Evolutionary conservation across 37 sponge, comb jelly and placozoan species (phyloP).

Genomic region (Beroe forskalii): DNA sequence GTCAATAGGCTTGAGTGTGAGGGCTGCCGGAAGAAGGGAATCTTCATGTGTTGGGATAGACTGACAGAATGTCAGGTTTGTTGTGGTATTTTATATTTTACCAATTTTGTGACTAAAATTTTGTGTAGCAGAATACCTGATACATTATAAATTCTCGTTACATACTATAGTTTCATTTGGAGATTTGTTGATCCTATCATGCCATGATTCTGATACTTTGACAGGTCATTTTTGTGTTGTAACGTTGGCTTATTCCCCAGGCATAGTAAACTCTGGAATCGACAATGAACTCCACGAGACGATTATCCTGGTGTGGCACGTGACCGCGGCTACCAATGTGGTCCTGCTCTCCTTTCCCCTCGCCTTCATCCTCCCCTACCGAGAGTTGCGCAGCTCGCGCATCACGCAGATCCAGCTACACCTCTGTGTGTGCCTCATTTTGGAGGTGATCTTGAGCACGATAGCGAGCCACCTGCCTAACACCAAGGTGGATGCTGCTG

Average conservation of each 20-base stretch:
- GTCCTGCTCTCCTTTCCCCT: not conserved
- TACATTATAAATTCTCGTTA: too few relatives aligned
- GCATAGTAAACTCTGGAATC: not conserved
- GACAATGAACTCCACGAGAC: not conserved
- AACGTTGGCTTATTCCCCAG: not conserved
- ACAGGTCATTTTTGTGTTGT: too few relatives aligned
- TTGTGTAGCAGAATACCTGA: too few relatives aligned
- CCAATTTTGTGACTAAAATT: too few relatives aligned
- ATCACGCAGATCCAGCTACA: not conserved
- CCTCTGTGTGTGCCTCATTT: not conserved
- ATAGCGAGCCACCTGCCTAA: not conserved
- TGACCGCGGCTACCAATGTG: not conserved
- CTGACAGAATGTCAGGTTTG: too few relatives aligned
- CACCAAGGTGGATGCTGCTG: not conserved
- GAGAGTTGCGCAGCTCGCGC: not conserved
- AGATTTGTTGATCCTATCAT: too few relatives aligned
- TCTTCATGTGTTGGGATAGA: too few relatives aligned
- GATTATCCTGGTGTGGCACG: not conserved
- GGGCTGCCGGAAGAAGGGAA: too few relatives aligned
- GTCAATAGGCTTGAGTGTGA: too few relatives aligned
- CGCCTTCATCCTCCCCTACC: not conserved
- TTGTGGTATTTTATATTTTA: too few relatives aligned
- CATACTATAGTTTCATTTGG: too few relatives aligned
- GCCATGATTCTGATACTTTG: too few relatives aligned
- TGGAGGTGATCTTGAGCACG: not conserved